These are phyloP conservation scores for Drosophila meridiana DNA, from an alignment of 2,888 invertebrate species.

Conservation along the genomic window DNA sequence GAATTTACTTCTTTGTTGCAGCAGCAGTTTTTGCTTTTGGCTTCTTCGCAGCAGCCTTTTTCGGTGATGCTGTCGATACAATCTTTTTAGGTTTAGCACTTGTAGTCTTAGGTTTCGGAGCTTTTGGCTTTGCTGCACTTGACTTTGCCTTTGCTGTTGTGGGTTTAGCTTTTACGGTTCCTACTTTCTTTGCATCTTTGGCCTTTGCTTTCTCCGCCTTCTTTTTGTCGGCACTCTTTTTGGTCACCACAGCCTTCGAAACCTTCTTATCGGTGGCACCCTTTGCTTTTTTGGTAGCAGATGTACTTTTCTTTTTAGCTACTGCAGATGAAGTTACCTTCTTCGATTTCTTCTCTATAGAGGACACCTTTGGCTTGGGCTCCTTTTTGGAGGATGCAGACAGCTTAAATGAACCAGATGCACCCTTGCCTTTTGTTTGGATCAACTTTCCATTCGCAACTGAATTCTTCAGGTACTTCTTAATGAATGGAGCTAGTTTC, in stretches of 20 bases:
- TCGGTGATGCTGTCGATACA: constrained; percentile 28
- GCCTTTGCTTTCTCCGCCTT: constrained; percentile 45
- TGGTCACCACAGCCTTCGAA: constrained; percentile 35
- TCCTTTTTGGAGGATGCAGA: constrained; percentile 54
- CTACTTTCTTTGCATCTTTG: constrained; percentile 50
- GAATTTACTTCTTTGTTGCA: constrained; percentile 35
- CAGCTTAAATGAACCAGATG: constrained; percentile 62
- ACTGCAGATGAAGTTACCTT: constrained; percentile 21
- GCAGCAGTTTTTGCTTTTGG: constrained; percentile 45
- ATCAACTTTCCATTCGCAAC: constrained; percentile 86
- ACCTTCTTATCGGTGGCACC: constrained; percentile 39
- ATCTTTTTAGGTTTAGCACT: constrained; percentile 43
- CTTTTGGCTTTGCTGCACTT: constrained; percentile 35
- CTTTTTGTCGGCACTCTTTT: constrained; percentile 50
- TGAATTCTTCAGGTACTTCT: constrained; percentile 86
- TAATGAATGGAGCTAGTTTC: constrained; percentile 86
- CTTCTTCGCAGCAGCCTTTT: constrained; percentile 44
- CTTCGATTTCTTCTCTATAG: constrained; percentile 45
- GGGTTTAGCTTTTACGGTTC: constrained; percentile 48
- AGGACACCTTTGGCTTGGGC: constrained; percentile 37
- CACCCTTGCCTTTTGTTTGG: constrained; percentile 69
- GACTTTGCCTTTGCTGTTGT: constrained; percentile 35
- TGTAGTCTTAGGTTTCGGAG: constrained; percentile 37
- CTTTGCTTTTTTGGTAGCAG: constrained; percentile 29
- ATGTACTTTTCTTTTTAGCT: constrained; percentile 18